phyloP scores from a whole-genome alignment of 2,113 vertebrate species.

The Ochotona princeps region DNA sequence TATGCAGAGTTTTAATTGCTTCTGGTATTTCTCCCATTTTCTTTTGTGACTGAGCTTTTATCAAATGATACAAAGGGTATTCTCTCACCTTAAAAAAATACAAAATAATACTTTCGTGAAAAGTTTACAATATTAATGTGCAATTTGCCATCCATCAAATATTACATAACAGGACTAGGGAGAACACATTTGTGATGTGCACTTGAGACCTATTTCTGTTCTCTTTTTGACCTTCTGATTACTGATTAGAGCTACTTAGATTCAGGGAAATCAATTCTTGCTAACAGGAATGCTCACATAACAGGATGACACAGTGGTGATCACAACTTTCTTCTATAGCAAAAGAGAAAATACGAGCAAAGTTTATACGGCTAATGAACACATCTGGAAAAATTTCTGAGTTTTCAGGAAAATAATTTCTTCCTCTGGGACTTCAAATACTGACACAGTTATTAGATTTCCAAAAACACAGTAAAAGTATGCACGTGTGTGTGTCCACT shows the following conservation, averaged over 20 bases:
- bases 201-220: neutral
- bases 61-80: conserved; percentile 95
- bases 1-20: conserved; percentile 96
- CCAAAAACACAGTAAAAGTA: neutral
- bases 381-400: neutral
- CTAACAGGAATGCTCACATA: neutral
- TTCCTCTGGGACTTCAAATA: neutral
- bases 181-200: neutral
- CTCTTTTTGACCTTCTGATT: conserved; percentile 2
- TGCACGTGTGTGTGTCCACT: neutral
- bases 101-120: conserved; percentile 31
- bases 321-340: neutral
- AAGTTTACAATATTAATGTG: neutral
- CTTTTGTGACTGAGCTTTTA: conserved; percentile 95
- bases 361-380: neutral
- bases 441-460: neutral
- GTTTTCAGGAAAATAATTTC: conserved; percentile 29
- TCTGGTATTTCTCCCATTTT: conserved; percentile 93
- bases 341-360: neutral
- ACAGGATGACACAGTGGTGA: neutral
- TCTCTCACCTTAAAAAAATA: conserved; percentile 90
- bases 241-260: neutral
- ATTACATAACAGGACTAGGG: neutral
- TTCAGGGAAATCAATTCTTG: neutral
- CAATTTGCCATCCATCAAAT: neutral